These are phyloP conservation scores for Electrophaes corylata DNA, from an alignment of 2,888 invertebrate genomes.

Conservation along the genomic window DNA sequence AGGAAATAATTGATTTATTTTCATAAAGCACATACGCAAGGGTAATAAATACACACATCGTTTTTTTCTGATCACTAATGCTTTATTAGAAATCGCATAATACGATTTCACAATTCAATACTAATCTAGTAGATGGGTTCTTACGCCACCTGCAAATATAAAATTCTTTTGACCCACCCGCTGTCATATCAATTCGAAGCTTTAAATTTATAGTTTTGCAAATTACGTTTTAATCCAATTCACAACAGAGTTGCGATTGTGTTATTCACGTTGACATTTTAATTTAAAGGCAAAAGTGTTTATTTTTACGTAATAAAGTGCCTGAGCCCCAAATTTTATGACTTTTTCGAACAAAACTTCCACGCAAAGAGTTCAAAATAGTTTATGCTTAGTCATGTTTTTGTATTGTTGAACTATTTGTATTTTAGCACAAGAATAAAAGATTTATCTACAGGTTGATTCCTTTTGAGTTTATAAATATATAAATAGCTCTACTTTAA, in stretches of 20 bases:
- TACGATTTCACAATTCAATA: neutral
- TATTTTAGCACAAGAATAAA: constrained; percentile 11
- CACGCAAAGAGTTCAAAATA: constrained; percentile 6
- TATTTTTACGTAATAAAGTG: constrained; percentile 29
- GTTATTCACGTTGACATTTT: constrained; percentile 57
- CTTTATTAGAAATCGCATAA: too few species aligned
- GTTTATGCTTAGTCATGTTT: constrained; percentile 2
- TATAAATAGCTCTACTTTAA: too few species aligned
- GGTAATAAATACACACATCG: too few species aligned
- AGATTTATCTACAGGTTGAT: constrained; percentile 20
- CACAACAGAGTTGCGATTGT: constrained; percentile 63
- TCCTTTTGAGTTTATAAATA: constrained; percentile 33
- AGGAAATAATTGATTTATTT: too few species aligned
- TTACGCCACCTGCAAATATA: constrained; percentile 21
- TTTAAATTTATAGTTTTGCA: constrained; percentile 59
- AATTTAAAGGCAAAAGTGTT: constrained; percentile 50
- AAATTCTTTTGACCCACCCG: constrained; percentile 45
- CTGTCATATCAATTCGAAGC: constrained; percentile 63
- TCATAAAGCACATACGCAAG: too few species aligned
- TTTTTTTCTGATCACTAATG: too few species aligned
- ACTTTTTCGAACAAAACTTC: constrained; percentile 22
- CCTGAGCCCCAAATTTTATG: constrained; percentile 15
- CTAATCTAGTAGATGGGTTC: neutral
- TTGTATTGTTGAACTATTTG: constrained; percentile 3
- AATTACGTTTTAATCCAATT: constrained; percentile 49